Conservation (phyloP, 2,888 invertebrate genomes). For the Platypus cylindrus region DNA sequence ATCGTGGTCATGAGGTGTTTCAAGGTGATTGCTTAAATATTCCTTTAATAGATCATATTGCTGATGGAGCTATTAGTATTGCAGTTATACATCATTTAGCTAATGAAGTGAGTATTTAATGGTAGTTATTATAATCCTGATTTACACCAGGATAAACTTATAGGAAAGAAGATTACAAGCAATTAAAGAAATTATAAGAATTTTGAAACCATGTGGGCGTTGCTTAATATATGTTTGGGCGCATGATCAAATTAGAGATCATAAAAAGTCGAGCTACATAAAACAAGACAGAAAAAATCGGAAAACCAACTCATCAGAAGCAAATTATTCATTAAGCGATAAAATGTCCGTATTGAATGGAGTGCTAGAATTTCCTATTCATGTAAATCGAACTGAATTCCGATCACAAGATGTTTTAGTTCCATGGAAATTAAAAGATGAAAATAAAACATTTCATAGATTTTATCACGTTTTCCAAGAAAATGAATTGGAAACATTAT, state of each 20-base stretch:
- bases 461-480: conserved; percentile 91
- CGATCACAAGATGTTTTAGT: conserved; percentile 82
- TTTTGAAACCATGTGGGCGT: conserved; percentile 58
- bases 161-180: conserved; percentile 63
- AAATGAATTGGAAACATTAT: conserved; percentile 61
- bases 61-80: conserved; percentile 82
- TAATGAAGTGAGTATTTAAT: conserved; percentile 43
- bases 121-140: not conserved
- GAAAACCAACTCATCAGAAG: conserved; percentile 18
- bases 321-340: conserved; percentile 3
- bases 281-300: conserved; percentile 45
- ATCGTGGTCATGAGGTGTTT: conserved; percentile 53
- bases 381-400: conserved; percentile 85
- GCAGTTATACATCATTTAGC: conserved; percentile 96
- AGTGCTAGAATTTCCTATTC: conserved; percentile 53
- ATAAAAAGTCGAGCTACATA: conserved; percentile 55
- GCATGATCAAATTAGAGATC: conserved; percentile 64
- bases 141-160: conserved; percentile 16
- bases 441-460: conserved; percentile 51
- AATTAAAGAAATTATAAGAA: conserved; percentile 59
- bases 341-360: conserved; percentile 11
- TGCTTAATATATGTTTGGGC: conserved; percentile 96
- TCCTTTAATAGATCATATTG: conserved; percentile 51
- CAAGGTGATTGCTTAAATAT: conserved; percentile 64
- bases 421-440: conserved; percentile 77